These are phyloP conservation scores for Harpagus bidentatus DNA, from an alignment of 2,113 vertebrate species.

Conservation along the genomic window DNA sequence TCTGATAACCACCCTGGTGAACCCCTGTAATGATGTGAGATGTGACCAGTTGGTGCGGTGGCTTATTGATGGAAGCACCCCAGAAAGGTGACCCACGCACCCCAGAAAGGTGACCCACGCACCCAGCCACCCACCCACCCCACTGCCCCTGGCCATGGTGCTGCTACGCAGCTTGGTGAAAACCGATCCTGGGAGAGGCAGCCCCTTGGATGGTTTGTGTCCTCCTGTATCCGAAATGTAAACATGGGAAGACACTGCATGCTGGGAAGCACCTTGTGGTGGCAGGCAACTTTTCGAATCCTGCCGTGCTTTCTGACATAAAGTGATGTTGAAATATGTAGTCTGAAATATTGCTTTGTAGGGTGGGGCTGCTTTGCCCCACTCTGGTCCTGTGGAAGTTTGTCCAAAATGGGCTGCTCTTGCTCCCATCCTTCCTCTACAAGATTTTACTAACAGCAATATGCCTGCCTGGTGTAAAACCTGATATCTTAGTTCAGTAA, in stretches of 20 bases:
- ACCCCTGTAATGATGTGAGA: background rate
- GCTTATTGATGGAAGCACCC: background rate
- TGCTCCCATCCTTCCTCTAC: background rate
- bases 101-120: background rate
- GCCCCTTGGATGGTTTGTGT: background rate
- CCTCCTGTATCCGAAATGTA: too few relatives aligned
- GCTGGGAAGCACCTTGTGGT: background rate
- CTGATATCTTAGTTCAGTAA: background rate
- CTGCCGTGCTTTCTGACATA: background rate
- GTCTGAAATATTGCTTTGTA: background rate
- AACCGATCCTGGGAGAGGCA: background rate
- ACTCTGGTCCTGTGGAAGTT: background rate
- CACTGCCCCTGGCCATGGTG: background rate
- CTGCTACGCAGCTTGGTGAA: background rate
- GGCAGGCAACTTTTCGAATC: background rate
- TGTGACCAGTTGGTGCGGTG: background rate
- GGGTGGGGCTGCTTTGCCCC: background rate
- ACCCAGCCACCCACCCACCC: too few relatives aligned
- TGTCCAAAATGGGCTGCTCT: background rate
- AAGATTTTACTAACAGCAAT: background rate
- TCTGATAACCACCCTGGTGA: background rate
- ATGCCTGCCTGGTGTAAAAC: background rate
- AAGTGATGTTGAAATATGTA: background rate
- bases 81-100: rapidly evolving
- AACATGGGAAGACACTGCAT: rapidly evolving